Evolutionary conservation across 2,797 vertebrate species (phyloP).

Genomic region (Sarcoramphus papa): DNA sequence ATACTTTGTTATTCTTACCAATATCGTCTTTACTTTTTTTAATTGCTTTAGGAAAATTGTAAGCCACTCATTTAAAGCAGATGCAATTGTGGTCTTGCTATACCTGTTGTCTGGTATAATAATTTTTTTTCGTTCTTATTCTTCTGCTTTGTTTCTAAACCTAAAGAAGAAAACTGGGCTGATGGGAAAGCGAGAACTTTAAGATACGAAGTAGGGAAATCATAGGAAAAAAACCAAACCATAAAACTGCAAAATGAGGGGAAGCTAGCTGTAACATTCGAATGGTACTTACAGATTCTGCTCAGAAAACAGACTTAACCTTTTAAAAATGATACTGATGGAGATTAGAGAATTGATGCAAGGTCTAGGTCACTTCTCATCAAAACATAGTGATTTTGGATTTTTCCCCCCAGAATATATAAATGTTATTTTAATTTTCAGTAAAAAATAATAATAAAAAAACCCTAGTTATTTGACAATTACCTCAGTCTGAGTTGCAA

Average conservation of each 20-base stretch:
- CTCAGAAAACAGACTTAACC: not conserved
- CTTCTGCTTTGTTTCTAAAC: not conserved
- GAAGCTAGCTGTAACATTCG: not conserved
- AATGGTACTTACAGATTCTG: not conserved
- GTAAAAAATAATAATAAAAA: not conserved
- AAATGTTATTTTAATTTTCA: not conserved
- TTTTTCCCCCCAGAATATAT: not conserved
- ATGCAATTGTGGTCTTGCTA: not conserved
- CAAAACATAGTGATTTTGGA: not conserved
- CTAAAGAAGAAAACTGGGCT: not conserved
- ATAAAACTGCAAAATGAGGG: not conserved
- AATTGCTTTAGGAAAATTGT: not conserved
- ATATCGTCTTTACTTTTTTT: fast-evolving
- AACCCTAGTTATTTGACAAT: not conserved
- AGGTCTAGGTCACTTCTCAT: not conserved
- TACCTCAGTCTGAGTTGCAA: not conserved
- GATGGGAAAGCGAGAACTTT: not conserved
- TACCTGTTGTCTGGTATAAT: not conserved
- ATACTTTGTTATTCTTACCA: not conserved
- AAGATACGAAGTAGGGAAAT: not conserved
- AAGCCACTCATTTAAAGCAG: not conserved
- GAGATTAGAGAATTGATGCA: not conserved
- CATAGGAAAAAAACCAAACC: fast-evolving
- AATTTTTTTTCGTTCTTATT: not conserved
- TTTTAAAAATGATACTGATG: not conserved